These are phyloP conservation scores for Onychostoma macrolepis DNA, from an alignment of 2,113 vertebrate species.

Conservation along the genomic window DNA sequence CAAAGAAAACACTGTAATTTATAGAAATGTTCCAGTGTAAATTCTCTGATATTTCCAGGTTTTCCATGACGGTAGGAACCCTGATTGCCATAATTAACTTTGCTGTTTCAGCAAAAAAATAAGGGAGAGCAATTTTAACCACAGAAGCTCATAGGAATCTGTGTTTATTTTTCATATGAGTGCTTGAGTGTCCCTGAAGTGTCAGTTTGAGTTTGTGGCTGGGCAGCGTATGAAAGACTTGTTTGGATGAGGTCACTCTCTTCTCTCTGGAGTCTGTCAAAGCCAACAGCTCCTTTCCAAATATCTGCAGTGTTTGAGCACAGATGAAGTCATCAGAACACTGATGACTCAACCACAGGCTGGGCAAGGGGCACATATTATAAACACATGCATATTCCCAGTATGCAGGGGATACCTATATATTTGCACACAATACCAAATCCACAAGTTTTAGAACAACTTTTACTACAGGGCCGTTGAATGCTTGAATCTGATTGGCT, in stretches of 20 bases:
- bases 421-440: not conserved
- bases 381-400: slow-evolving; percentile 3
- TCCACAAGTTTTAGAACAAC: slow-evolving; percentile 3
- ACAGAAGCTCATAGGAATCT: not conserved
- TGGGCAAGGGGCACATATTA: not conserved
- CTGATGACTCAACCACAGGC: slow-evolving; percentile 32
- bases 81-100: not conserved
- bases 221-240: slow-evolving; percentile 40
- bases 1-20: not conserved
- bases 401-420: not conserved
- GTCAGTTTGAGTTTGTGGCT: slow-evolving; percentile 11
- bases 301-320: slow-evolving; percentile 49
- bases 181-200: not conserved
- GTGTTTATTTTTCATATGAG: not conserved
- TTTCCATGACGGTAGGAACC: not conserved
- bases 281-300: slow-evolving; percentile 48
- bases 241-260: slow-evolving; percentile 35
- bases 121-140: not conserved
- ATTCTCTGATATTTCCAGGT: not conserved
- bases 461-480: too few species aligned
- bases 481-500: too few species aligned
- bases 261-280: slow-evolving; percentile 37
- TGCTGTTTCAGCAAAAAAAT: not conserved
- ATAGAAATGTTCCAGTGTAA: not conserved
- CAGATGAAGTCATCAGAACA: slow-evolving; percentile 47